Percentiles rank a stretch among this genome's conserved stretches.
Conservation (phyloP, 2,113 vertebrate genomes). For the Chauna torquata region DNA sequence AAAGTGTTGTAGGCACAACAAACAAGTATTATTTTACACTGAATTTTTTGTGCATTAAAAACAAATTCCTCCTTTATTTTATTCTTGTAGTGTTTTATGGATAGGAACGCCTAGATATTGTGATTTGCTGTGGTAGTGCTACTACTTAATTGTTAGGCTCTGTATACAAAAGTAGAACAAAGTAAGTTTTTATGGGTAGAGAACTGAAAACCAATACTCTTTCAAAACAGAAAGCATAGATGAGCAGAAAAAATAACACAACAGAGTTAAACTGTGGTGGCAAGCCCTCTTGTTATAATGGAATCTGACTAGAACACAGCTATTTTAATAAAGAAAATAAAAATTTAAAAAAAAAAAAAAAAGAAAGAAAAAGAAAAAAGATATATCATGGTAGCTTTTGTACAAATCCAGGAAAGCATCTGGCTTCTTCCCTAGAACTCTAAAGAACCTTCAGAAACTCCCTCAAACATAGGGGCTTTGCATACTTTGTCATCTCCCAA, state of each 20-base stretch:
- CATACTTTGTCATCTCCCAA: neutral
- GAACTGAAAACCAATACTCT: neutral
- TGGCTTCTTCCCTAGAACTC: neutral
- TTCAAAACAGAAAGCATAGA: neutral
- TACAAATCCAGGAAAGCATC: neutral
- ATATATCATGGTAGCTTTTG: neutral
- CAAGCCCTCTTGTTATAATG: neutral
- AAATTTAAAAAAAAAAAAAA: too few species aligned
- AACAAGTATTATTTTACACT: neutral
- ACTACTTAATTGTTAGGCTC: neutral
- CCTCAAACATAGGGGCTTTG: neutral
- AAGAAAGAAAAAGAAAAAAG: too few species aligned
- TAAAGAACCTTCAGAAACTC: neutral
- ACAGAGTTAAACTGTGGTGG: neutral
- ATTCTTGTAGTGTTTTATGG: neutral
- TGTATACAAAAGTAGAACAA: neutral
- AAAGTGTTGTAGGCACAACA: neutral
- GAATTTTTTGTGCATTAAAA: neutral
- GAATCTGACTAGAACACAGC: neutral
- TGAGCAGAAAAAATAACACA: neutral
- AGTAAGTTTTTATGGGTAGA: neutral
- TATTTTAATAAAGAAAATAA: slow-evolving; percentile 30
- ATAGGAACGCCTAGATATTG: neutral
- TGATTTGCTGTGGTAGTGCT: neutral
- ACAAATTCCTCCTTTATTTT: neutral